Evolutionary conservation across 2,113 vertebrate genomes (phyloP).

Genomic region (Scalopus aquaticus): DNA sequence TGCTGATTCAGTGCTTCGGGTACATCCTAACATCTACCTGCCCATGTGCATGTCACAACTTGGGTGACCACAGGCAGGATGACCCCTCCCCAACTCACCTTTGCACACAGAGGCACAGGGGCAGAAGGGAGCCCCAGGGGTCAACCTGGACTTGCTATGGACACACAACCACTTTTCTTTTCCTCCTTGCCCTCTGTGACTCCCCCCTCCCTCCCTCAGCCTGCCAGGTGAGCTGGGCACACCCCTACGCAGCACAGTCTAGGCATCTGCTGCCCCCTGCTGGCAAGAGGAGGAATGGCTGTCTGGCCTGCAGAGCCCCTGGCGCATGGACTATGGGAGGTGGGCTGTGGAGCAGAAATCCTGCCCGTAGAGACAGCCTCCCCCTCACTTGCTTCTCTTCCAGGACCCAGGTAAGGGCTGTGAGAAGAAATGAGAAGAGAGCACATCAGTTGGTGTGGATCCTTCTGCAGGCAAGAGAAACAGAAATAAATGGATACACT

Average conservation of each 20-base stretch:
- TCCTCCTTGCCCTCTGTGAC: background rate
- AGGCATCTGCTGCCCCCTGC: conserved; percentile 73
- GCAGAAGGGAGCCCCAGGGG: background rate
- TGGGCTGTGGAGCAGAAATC: background rate
- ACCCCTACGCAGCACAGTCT: background rate
- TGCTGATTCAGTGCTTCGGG: background rate
- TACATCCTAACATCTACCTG: no score
- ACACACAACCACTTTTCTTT: background rate
- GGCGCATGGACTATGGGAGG: background rate
- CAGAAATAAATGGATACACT: background rate
- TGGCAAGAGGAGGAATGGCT: conserved; percentile 11
- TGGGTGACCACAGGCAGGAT: background rate
- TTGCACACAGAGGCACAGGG: background rate
- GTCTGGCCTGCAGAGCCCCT: background rate
- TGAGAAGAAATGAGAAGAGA: background rate
- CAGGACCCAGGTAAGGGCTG: background rate
- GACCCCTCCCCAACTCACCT: background rate
- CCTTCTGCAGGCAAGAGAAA: background rate
- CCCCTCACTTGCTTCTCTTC: background rate
- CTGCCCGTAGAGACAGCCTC: background rate
- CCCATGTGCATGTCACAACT: background rate
- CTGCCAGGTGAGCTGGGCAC: background rate
- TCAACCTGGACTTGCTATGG: background rate
- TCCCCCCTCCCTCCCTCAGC: background rate
- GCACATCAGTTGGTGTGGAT: no score